Percentiles rank a stretch among this genome's conserved stretches.
These are phyloP conservation scores for Syngnathus scovelli DNA, from an alignment of 2,113 vertebrate genomes.

Conservation along the genomic window DNA sequence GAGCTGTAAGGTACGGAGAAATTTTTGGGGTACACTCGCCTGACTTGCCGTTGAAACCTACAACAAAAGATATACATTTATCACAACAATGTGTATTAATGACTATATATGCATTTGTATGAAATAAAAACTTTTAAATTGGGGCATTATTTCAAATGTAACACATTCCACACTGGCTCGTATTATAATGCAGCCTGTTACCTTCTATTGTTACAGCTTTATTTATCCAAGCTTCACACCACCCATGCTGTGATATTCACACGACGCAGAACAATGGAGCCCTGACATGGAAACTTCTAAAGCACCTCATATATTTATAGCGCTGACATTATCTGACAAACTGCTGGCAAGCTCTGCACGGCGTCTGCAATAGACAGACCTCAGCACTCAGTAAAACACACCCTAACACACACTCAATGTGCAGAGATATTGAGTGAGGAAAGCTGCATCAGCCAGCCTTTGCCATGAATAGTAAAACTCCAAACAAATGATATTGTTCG, in stretches of 20 bases:
- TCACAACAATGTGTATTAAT: not conserved
- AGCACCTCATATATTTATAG: conserved; percentile 63
- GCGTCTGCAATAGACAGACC: conserved; percentile 17
- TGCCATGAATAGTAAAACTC: conserved; percentile 26
- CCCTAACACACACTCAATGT: conserved; percentile 13
- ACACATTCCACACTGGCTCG: not conserved
- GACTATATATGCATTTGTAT: not conserved
- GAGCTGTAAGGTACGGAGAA: too few species aligned
- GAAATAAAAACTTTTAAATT: not conserved
- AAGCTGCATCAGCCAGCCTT: conserved; percentile 1
- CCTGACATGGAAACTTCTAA: conserved; percentile 62
- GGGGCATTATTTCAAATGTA: not conserved
- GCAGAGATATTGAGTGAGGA: conserved; percentile 6
- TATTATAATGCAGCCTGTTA: too few species aligned
- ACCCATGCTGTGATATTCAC: not conserved
- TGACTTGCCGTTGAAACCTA: too few species aligned
- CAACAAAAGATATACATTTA: not conserved
- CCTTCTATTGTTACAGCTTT: not conserved
- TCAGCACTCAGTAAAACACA: conserved; percentile 34
- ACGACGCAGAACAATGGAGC: conserved; percentile 26
- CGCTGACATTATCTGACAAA: conserved; percentile 57
- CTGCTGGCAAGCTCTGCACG: conserved; percentile 27
- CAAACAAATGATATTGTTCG: not conserved
- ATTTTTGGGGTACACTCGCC: too few species aligned
- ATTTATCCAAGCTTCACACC: conserved; percentile 1